phyloP scores from a whole-genome alignment of 2,797 vertebrate species.

The Acanthis flammea region DNA sequence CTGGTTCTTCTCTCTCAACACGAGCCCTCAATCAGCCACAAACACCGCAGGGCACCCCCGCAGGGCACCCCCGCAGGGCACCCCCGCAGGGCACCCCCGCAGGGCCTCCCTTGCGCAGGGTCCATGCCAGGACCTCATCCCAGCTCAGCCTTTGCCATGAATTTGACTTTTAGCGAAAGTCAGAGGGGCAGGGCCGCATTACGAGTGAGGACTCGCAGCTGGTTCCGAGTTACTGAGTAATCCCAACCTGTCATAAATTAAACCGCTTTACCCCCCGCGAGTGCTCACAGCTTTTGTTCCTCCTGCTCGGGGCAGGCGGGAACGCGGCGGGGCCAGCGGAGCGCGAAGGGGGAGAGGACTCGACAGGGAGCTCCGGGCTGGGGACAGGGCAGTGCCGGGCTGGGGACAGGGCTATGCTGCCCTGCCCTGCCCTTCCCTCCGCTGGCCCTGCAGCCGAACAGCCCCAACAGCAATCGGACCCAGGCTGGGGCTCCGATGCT shows the following conservation, averaged over 20 bases:
- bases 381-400: not conserved
- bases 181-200: not conserved
- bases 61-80: not conserved
- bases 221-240: constrained; percentile 56
- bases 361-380: not conserved
- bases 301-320: not conserved
- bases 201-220: not conserved
- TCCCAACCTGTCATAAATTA: constrained; percentile 53
- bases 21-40: not conserved
- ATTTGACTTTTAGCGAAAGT: not conserved
- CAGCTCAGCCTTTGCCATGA: not conserved
- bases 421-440: not conserved
- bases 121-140: accelerated
- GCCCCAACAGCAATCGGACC: accelerated
- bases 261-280: constrained; percentile 39
- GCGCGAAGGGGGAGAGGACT: not conserved
- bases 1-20: not conserved
- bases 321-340: not conserved
- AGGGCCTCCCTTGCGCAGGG: not conserved
- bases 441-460: not conserved
- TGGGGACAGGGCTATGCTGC: not conserved
- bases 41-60: not conserved
- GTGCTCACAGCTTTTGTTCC: not conserved
- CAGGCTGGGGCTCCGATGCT: accelerated
- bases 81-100: not conserved